Conservation (phyloP, 2,797 vertebrate genomes). For the Sorex maritimensis region DNA sequence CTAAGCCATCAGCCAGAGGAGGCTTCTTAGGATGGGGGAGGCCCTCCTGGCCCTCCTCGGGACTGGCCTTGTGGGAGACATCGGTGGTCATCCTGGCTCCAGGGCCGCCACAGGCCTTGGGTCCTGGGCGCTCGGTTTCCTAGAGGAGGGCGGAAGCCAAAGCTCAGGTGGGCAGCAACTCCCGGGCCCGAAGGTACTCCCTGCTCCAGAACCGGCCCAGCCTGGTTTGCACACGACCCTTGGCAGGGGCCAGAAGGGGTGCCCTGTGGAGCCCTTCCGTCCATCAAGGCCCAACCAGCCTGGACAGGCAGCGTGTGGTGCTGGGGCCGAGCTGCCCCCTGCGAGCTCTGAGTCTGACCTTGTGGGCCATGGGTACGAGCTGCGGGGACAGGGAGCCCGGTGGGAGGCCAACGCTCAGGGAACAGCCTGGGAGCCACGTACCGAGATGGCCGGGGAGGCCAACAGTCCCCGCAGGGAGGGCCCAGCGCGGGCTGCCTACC, state of each 20-base stretch:
- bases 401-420: not conserved
- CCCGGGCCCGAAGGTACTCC: not conserved
- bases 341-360: no score
- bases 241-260: not conserved
- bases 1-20: slow-evolving; percentile 91
- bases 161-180: not conserved
- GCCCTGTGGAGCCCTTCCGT: no score
- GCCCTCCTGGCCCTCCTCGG: slow-evolving; percentile 94
- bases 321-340: no score
- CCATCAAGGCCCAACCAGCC: not conserved
- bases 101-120: slow-evolving; percentile 90
- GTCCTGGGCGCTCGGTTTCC: slow-evolving; percentile 93
- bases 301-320: not conserved
- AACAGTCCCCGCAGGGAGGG: no score
- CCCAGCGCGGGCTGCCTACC: slow-evolving; percentile 88
- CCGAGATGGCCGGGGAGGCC: no score
- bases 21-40: slow-evolving; percentile 92
- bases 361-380: no score
- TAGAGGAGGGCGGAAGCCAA: slow-evolving; percentile 78
- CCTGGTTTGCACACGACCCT: not conserved
- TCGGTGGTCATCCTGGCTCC: slow-evolving; percentile 97
- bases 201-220: not conserved
- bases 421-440: not conserved
- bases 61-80: slow-evolving; percentile 92
- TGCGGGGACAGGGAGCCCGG: not conserved